Conservation (phyloP, 2,797 vertebrate species). For the Sciurus vulgaris region DNA sequence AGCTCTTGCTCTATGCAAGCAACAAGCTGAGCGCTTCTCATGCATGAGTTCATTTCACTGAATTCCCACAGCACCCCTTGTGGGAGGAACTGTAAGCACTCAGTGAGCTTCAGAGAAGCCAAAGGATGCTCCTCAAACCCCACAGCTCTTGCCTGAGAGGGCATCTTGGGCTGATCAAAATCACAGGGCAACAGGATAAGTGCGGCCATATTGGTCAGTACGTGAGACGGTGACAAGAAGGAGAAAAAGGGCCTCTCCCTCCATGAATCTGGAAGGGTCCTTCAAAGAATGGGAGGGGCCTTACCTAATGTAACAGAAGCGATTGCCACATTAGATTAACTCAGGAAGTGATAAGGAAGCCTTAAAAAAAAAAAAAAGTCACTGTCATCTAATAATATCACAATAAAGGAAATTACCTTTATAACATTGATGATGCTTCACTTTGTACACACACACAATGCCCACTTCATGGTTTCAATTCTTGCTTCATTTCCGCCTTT, state of each 20-base stretch:
- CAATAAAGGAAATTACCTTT: constrained; percentile 56
- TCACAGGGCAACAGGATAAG: neutral
- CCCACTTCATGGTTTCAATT: constrained; percentile 21
- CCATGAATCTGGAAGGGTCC: neutral
- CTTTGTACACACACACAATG: neutral
- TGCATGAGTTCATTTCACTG: neutral
- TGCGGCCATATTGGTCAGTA: neutral
- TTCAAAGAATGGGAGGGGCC: neutral
- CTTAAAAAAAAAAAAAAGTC: neutral
- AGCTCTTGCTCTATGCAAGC: neutral
- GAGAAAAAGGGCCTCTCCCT: neutral
- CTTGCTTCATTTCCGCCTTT: constrained; percentile 80
- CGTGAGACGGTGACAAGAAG: neutral
- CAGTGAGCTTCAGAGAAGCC: neutral
- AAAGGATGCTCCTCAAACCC: neutral
- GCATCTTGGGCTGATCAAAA: neutral
- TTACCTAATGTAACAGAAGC: neutral
- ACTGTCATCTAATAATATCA: constrained; percentile 13
- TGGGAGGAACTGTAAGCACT: neutral
- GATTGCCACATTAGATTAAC: neutral
- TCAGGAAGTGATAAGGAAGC: neutral
- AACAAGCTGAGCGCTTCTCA: neutral
- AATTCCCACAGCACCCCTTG: neutral
- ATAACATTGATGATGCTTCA: neutral
- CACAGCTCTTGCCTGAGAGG: neutral